Evolutionary conservation across 2,113 vertebrate genomes (phyloP), one percentile per base, ranked within the genome.

Genomic region (Dasypus novemcinctus): DNA sequence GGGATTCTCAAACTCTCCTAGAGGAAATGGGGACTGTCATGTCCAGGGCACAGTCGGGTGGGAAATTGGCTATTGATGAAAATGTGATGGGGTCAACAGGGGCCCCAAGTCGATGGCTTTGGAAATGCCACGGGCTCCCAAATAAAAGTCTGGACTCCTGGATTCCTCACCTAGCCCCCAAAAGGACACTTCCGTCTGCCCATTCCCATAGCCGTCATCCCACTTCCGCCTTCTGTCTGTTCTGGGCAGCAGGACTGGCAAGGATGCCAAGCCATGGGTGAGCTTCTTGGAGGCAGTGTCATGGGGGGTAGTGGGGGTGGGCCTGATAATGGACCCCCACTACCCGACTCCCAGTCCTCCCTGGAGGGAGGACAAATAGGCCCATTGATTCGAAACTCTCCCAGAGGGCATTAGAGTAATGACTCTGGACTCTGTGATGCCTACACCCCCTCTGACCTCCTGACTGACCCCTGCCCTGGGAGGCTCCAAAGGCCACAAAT

Each of bases 401-500:
- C 96, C 97, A 95, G 94, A 97, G 96, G 96, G 96, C 95, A 96
- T 95, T 92, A 94, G 96, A 97, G 96, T 97, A 97, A 97, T 95
- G 96, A 97, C 96, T 97, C 95, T 95, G 91, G 96, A 97, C 97
- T 97, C 95, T 97, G 96, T 94, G 97, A 97, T 97, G 96, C 96
- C 96, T 95, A 96, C 90, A 94, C 96, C 92, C 95, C 90, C 96
- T 94, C 95, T 95, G 96, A 97, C 97, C 97, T 97, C 84, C 96
- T 82, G 72, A 94, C 93, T 97, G 97, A 97, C 97, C 97, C 96
- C 97, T 97, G 96, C 96, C 97, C 97, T 97, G 96, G 88, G 96
- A 97, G 94, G 97, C 97, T 97, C 96, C 96, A 95, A 96, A 97
- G 97, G 96, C 96, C 92, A 97, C 96, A 95, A 95, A 96, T 97